Base-by-base conservation (phyloP, 2,888 invertebrate species). In the Empis stercorea region DNA sequence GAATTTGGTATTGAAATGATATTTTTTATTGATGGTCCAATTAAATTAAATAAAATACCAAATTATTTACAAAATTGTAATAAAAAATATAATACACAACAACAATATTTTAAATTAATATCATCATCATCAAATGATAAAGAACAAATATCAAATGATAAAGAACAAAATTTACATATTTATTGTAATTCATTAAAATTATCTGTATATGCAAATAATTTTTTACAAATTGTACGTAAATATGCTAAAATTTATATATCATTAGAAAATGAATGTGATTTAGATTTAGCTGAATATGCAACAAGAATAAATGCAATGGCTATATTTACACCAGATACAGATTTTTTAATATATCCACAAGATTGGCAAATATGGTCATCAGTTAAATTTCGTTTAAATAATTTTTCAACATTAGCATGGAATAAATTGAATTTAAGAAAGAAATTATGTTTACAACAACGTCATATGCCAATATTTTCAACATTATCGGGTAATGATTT, bases 391-490 rank as follows among this genome's bases (percentile, higher is more conserved):
- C 23, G 47, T 43, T 16, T 48, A 10, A 23, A 52, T 10, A 9
- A 16, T 7, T 45, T 48, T 20, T 36, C 38, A 20, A 41, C 43
- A 32, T 20, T 11, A 9, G 41, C 20, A 2, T 48, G 48, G 50
- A 45, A 50, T 37, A 52, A 52, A 41, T 17, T 13, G 4, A 30
- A 15, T 7, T 34, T 52, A 4, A 14, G 50, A 13, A n/a, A 39
- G 11, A 30, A 47, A 11, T 38, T 52, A 13, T 16, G 37, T 6
- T 44, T 52, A n/a, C n/a, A 20, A 14, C 50, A 48, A 37, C 30
- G 39, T 9, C 52, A 52, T 32, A 50, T 52, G 50, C 52, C 52
- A 32, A 45, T 52, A 37, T 50, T 47, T 15, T 46, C 52, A 36
- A 47, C 45, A 16, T 16, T 52, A 14, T 16, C 43, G n/a, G 52